Evolutionary conservation across 2,113 vertebrate species (phyloP), one percentile per base, ranked within the genome.

Genomic region (Myotis brandtii): DNA sequence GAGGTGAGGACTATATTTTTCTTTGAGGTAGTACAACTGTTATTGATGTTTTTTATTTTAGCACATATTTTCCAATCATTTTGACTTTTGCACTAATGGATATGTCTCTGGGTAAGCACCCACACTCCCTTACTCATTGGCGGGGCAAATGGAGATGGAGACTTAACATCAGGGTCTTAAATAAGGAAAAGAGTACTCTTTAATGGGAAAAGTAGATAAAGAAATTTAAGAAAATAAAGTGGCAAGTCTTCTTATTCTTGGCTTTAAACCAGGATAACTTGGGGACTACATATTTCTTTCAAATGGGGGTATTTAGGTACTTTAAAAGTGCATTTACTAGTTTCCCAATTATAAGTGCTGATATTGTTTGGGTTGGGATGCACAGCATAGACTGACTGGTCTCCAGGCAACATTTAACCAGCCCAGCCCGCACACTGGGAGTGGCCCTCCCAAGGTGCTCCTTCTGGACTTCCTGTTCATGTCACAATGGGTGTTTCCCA

Each of bases 41-140:
- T 84, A 77, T 14, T 88, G 27, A 13, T 89, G 30, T 54, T 96
- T 94, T 96, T 73, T 72, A 95, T 54, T 94, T 94, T 91, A 93
- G 73, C 46, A 77, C 20, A 25, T 85, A 75, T 69, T 95, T 95
- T 67, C 5, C 62, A 59, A 69, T 95, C 37, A 88, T 37, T 93
- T 81, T 92, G 52, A 87, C 13, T 67, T 66, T 23, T 64, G 1
- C 0, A 5, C 16, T 90, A 37, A 86, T 75, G 62, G 62, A 46
- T 91, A 43, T 43, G 8, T 80, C 56, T 95, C 34, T 56, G 56
- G 64, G 25, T 8, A 56, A 75, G 10, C 16, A 52, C 4, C 37
- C 27, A 56, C 11, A 70, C 12, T 37, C 25, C 34, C 43, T 91
- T 52, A 75, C 54, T 82, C 37, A 88, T 27, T 56, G 34, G 14